Conservation (phyloP, 2,888 invertebrate genomes). For the Hyalella azteca region DNA sequence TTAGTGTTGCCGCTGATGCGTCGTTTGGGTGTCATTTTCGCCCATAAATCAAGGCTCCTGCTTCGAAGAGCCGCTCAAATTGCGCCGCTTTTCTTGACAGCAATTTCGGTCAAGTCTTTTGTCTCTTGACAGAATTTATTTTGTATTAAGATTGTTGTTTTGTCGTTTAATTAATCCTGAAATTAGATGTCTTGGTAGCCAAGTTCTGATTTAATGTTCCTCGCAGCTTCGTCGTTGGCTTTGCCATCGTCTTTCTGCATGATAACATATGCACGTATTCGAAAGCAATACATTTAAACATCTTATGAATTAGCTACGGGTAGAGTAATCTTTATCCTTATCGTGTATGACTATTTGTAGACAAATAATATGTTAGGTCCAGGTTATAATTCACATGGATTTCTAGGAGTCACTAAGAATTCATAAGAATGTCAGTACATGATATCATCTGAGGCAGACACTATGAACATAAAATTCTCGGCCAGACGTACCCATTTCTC, state of each 20-base stretch:
- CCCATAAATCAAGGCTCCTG: background rate
- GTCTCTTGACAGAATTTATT: background rate
- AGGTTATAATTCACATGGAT: too few species aligned
- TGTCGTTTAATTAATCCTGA: background rate
- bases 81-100: background rate
- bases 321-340: too few species aligned
- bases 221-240: background rate
- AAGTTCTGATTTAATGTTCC: background rate
- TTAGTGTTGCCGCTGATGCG: background rate
- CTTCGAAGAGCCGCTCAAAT: background rate
- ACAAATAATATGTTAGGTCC: too few species aligned
- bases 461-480: too few species aligned
- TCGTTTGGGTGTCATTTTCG: background rate
- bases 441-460: too few species aligned
- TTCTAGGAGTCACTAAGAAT: too few species aligned
- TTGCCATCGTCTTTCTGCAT: background rate
- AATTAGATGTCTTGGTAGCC: background rate
- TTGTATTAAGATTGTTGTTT: background rate
- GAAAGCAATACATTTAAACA: too few species aligned
- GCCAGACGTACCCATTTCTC: too few species aligned
- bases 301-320: too few species aligned
- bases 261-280: background rate
- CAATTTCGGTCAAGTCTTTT: background rate
- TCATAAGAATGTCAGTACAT: too few species aligned
- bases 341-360: too few species aligned